Percentiles rank a stretch among this genome's conserved stretches.
Conservation (phyloP, 1,140 invertebrate species). For the Cataglyphis hispanica region DNA sequence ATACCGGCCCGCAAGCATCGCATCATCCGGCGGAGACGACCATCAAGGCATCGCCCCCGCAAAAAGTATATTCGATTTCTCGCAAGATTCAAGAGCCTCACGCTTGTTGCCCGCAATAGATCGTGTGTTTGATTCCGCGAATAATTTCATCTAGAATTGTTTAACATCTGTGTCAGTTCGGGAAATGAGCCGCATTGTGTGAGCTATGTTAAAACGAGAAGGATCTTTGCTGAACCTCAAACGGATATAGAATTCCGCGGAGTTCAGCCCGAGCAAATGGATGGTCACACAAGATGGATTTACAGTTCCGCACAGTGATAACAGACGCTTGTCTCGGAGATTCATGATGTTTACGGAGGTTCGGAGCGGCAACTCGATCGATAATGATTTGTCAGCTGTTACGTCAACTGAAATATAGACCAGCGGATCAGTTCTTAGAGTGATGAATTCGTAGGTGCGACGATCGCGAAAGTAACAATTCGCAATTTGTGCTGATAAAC, state of each 20-base stretch:
- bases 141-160: not conserved
- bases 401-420: constrained; percentile 15
- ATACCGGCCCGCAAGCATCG: constrained; percentile 77
- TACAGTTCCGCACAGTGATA: constrained; percentile 48
- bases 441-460: constrained; percentile 2
- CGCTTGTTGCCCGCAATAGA: constrained; percentile 75
- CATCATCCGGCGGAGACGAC: constrained; percentile 72
- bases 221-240: constrained; percentile 14
- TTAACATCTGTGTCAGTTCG: not conserved
- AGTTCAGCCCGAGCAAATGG: constrained; percentile 21
- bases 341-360: constrained; percentile 60
- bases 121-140: not conserved
- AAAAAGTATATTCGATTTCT: constrained; percentile 83
- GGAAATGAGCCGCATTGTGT: constrained; percentile 11
- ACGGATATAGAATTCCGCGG: constrained; percentile 27
- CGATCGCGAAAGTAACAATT: not conserved
- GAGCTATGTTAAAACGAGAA: not conserved
- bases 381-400: constrained; percentile 57
- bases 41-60: constrained; percentile 70
- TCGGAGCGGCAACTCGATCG: constrained; percentile 22
- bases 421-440: not conserved
- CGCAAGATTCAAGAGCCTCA: constrained; percentile 75
- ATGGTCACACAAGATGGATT: constrained; percentile 46
- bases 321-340: constrained; percentile 50
- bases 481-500: constrained; percentile 5